These are phyloP conservation scores for Cairina moschata DNA, from an alignment of 2,113 vertebrate species.

Conservation along the genomic window DNA sequence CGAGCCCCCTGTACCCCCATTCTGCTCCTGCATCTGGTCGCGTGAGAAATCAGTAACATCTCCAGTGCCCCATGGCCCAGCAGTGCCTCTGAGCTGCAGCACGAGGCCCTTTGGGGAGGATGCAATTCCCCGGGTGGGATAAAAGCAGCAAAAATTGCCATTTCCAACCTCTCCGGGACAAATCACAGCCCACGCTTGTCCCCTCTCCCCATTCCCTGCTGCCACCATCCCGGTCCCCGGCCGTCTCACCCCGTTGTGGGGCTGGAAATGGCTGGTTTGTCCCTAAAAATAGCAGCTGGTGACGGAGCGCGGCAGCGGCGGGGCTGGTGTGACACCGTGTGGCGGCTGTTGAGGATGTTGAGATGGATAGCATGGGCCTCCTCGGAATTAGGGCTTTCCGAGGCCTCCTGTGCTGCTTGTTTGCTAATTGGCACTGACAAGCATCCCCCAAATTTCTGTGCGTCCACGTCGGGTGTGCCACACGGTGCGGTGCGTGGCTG, in stretches of 20 bases:
- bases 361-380: background rate
- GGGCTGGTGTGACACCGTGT: constrained; percentile 50
- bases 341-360: background rate
- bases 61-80: accelerated
- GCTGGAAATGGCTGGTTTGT: accelerated
- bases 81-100: background rate
- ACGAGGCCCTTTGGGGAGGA: background rate
- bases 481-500: background rate
- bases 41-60: accelerated
- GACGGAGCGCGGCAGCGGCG: background rate
- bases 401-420: background rate
- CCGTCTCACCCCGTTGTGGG: accelerated
- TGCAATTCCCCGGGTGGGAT: background rate
- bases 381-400: background rate
- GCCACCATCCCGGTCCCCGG: background rate
- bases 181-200: accelerated
- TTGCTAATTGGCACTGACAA: background rate
- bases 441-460: background rate
- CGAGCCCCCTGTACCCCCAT: accelerated
- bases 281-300: background rate
- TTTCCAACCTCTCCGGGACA: accelerated
- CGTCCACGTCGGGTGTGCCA: background rate
- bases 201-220: background rate
- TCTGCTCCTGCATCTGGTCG: too few species aligned
- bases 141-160: background rate